Evolutionary conservation across 2,797 vertebrate genomes (phyloP).

Genomic region (Oreochromis grahami): DNA sequence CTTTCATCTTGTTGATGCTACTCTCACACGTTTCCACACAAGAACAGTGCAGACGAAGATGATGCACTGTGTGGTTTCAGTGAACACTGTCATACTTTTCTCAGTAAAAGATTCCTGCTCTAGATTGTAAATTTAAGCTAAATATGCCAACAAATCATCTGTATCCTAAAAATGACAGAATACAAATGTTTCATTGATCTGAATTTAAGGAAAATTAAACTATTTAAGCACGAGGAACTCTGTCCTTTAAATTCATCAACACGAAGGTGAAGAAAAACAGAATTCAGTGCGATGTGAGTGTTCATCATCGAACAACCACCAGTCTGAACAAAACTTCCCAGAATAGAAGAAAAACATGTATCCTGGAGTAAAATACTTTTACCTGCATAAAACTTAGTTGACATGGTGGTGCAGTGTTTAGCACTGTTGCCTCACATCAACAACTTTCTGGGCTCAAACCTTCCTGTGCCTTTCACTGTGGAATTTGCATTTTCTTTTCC

Average conservation of each 20-base stretch:
- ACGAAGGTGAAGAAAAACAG: background rate
- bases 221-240: fast-evolving
- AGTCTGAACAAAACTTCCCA: background rate
- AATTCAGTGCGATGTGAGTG: fast-evolving
- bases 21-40: background rate
- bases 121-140: background rate
- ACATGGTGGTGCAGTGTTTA: background rate
- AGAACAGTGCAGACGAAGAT: background rate
- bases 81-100: background rate
- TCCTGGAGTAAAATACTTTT: background rate
- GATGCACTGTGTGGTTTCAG: background rate
- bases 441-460: background rate
- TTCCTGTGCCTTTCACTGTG: fast-evolving
- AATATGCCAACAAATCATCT: fast-evolving
- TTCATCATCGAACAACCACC: background rate
- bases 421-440: background rate
- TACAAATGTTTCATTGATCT: background rate
- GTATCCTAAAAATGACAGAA: background rate
- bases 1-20: background rate
- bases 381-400: fast-evolving
- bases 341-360: fast-evolving
- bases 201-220: fast-evolving
- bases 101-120: fast-evolving
- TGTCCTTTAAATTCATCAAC: background rate
- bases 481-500: background rate